Evolutionary conservation across 2,113 vertebrate species (phyloP), one percentile per base, ranked within the genome.

Genomic region (Varanus salvator): DNA sequence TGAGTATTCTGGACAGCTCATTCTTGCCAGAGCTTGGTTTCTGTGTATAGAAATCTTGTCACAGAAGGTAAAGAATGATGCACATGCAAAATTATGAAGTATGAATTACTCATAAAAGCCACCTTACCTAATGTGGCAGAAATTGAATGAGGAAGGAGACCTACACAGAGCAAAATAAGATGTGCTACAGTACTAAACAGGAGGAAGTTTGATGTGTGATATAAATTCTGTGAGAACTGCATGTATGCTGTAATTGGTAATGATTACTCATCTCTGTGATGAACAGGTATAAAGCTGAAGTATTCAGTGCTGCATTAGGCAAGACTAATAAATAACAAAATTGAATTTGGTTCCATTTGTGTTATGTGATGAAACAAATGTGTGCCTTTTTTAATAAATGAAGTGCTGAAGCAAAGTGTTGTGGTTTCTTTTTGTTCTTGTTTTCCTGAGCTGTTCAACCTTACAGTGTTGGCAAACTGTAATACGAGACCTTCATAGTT

Each of bases 1-100:
- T 93, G 96, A 97, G 95, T 95, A 96, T 97, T 95, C 94, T 92
- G 97, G 96, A 96, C 95, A 97, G 95, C 90, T 90, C 94, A 92
- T 94, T 95, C 90, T 95, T 93, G 90, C 92, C 88, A 77, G 19
- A 93, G 88, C 91, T 94, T 95, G 84, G 85, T 90, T 95, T 94
- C 90, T 96, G 92, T 93, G 82, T 89, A 88, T 87, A 90, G 95
- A 95, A 95, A 96, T 95, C 95, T 93, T 96, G 92, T 96, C 95
- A 94, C 87, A 93, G 94, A 93, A 68, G 80, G 92, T 95, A 93
- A 95, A 93, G 95, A 94, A 95, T 93, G 91, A 95, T 96, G 86
- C 87, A 72, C 84, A 78, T 15, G 48, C 89, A 89, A 94, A 96
- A 95, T 88, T 93, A 88, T 85, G 1, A 76, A 94, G 76, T 93